phyloP scores from a whole-genome alignment of 2,888 invertebrate species.

The Ormyrus labotus region DNA sequence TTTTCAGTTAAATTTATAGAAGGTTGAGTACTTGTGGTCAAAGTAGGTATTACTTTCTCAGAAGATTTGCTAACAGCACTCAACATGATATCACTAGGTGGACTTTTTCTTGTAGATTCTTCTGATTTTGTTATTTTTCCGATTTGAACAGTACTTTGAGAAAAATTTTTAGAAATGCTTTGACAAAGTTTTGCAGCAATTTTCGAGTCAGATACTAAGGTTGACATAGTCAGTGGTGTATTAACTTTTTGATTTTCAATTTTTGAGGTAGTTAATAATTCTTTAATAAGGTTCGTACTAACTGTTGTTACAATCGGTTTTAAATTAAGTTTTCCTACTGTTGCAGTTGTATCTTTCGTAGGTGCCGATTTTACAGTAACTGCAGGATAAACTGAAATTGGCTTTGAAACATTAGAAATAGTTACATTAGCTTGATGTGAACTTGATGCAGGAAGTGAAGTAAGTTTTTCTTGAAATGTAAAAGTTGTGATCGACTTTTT shows the following conservation, averaged over 20 bases:
- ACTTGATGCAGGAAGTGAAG: slow-evolving; percentile 68
- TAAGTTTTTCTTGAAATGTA: slow-evolving; percentile 63
- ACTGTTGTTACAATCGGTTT: slow-evolving; percentile 13
- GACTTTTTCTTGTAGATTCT: slow-evolving; percentile 21
- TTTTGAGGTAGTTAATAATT: slow-evolving; percentile 51
- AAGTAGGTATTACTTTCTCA: slow-evolving; percentile 11
- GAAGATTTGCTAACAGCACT: slow-evolving; percentile 5
- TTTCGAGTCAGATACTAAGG: slow-evolving; percentile 69
- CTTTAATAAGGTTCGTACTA: slow-evolving; percentile 49
- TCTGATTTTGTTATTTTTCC: slow-evolving; percentile 41
- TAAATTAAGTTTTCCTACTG: slow-evolving; percentile 60
- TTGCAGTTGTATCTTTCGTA: slow-evolving; percentile 10
- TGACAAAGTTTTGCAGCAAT: slow-evolving; percentile 68
- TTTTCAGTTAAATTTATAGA: slow-evolving; percentile 46
- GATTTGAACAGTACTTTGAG: slow-evolving; percentile 35
- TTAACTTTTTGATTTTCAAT: slow-evolving; percentile 60
- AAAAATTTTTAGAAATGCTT: slow-evolving; percentile 61
- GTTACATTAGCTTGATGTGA: slow-evolving; percentile 62
- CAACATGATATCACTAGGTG: not conserved
- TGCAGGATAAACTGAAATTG: slow-evolving; percentile 39
- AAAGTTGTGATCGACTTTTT: slow-evolving; percentile 58
- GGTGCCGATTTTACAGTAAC: slow-evolving; percentile 21
- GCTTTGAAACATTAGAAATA: slow-evolving; percentile 12
- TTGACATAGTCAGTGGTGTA: slow-evolving; percentile 63
- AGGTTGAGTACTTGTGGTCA: slow-evolving; percentile 6